Evolutionary conservation across 2,888 invertebrate genomes (phyloP).

Genomic region (Acronicta leporina): DNA sequence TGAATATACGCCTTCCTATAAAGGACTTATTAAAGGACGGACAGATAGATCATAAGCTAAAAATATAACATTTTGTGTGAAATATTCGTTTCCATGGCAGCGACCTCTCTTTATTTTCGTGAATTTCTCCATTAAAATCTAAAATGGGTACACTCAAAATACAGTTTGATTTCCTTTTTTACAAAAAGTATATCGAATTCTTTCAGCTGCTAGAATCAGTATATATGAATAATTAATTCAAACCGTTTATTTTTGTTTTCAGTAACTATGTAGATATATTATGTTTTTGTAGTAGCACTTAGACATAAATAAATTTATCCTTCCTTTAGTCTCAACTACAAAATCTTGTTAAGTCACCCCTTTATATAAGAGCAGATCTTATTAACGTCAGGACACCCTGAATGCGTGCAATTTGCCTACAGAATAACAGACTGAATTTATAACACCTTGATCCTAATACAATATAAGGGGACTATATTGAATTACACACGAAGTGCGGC

Average conservation of each 20-base stretch:
- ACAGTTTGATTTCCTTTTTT: too few species aligned
- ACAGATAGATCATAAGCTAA: too few species aligned
- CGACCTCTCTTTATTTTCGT: too few species aligned
- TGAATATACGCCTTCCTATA: too few species aligned
- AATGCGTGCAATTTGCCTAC: conserved; percentile 16
- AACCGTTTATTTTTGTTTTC: not conserved
- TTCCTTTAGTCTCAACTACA: conserved; percentile 7
- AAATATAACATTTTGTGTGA: too few species aligned
- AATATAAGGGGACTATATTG: conserved; percentile 12
- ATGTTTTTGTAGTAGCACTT: not conserved
- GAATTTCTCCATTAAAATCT: too few species aligned
- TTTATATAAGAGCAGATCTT: conserved; percentile 27
- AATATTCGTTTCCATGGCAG: too few species aligned
- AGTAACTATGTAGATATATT: not conserved
- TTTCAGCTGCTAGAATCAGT: too few species aligned
- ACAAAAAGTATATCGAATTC: too few species aligned
- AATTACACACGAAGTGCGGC: conserved; percentile 3
- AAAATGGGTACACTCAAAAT: too few species aligned
- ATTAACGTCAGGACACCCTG: conserved; percentile 27
- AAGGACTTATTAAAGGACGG: too few species aligned
- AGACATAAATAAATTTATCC: not conserved
- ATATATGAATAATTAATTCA: too few species aligned
- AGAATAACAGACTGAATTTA: conserved; percentile 15
- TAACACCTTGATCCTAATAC: conserved; percentile 15
- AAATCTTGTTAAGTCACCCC: conserved; percentile 24